phyloP scores from a whole-genome alignment of 23 tunicate species.

The Trididemnum clinides region DNA sequence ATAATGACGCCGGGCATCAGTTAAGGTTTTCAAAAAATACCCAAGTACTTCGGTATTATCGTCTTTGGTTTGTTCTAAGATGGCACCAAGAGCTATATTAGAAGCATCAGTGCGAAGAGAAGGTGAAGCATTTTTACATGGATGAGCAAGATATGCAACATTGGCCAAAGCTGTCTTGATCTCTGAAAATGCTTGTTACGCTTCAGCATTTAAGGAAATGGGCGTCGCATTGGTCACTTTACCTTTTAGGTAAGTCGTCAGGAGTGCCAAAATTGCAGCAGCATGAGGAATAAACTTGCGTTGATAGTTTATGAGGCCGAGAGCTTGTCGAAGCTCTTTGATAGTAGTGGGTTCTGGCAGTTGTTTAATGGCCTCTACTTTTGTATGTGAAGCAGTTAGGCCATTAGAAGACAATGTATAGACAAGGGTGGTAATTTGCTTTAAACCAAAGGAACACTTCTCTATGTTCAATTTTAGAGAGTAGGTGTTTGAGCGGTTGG shows the following conservation, averaged over 20 bases:
- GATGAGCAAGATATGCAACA: not conserved
- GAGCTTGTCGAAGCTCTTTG: conserved; percentile 1
- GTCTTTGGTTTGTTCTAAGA: conserved; percentile 26
- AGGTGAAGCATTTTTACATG: not conserved
- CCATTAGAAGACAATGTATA: conserved; percentile 21
- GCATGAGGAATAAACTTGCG: conserved; percentile 4
- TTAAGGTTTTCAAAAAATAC: conserved; percentile 33
- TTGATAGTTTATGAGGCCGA: conserved; percentile 26
- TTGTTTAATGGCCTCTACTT: conserved; percentile 25
- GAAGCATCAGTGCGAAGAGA: conserved; percentile 27
- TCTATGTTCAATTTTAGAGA: conserved; percentile 9
- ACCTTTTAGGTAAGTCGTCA: conserved; percentile 3
- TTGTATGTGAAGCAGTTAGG: conserved; percentile 12
- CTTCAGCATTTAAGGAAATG: not conserved
- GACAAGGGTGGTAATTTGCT: not conserved
- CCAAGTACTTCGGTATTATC: conserved; percentile 19
- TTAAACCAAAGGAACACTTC: conserved; percentile 23
- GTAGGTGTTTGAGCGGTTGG: not conserved
- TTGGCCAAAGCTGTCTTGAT: conserved; percentile 16
- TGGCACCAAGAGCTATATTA: conserved; percentile 18
- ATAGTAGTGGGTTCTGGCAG: conserved; percentile 26
- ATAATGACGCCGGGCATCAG: conserved; percentile 3
- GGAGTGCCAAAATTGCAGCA: conserved; percentile 20
- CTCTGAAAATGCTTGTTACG: conserved; percentile 8
- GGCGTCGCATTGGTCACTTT: not conserved